Evolutionary conservation across 2,113 vertebrate genomes (phyloP).

Genomic region (Nanorana parkeri): DNA sequence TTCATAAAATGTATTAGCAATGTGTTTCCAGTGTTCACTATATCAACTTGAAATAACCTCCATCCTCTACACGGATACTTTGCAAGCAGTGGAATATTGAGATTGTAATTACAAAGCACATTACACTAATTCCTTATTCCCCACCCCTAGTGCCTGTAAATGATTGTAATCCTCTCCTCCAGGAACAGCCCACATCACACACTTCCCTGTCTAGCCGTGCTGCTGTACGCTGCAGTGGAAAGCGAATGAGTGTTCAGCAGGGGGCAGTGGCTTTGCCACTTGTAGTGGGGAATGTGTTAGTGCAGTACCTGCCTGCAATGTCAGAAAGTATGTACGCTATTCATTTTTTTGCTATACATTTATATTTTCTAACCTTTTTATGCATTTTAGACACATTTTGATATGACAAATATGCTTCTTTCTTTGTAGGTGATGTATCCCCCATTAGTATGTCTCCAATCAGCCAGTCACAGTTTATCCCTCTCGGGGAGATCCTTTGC

Average conservation of each 20-base stretch:
- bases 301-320: background rate
- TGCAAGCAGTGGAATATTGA: slow-evolving; percentile 21
- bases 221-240: background rate
- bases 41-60: background rate
- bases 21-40: background rate
- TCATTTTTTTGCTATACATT: background rate
- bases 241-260: slow-evolving; percentile 7
- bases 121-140: slow-evolving; percentile 41
- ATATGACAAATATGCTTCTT: slow-evolving; percentile 20
- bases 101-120: slow-evolving; percentile 41
- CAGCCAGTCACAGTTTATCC: slow-evolving; percentile 98
- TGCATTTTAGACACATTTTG: background rate
- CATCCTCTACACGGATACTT: slow-evolving; percentile 18
- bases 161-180: slow-evolving; percentile 34
- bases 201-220: slow-evolving; percentile 6
- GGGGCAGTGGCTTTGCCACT: slow-evolving; percentile 11
- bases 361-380: background rate
- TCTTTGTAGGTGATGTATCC: slow-evolving; percentile 95
- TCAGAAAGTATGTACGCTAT: background rate
- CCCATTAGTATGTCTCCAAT: slow-evolving; percentile 99
- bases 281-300: background rate
- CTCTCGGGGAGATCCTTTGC: slow-evolving; percentile 96
- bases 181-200: slow-evolving; percentile 12
- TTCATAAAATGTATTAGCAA: background rate
- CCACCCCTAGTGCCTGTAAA: slow-evolving; percentile 43